Evolutionary conservation across 2,113 vertebrate species (phyloP), one percentile per base, ranked within the genome.

Genomic region (Patagioenas fasciata): DNA sequence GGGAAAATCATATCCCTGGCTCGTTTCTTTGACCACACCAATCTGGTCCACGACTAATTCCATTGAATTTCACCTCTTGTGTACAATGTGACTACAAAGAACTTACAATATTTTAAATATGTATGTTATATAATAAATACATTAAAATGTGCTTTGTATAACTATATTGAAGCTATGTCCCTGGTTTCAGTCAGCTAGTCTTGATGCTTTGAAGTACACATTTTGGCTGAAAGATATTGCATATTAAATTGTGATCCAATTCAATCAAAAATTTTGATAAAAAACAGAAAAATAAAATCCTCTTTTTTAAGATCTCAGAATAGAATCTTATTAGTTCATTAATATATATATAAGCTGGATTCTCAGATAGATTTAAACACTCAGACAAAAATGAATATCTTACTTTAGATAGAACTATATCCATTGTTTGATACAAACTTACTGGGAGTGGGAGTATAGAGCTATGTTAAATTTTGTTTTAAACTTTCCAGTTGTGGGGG

Each of bases 341-440:
- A 15, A 77, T 67, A 64, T 36, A 18, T 24, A 24, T 42, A 31
- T 24, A 40, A 79, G 2, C 7, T 51, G 32, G 5, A 6, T 65
- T 7, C 28, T 75, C 19, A 36, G 9, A n/a, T 12, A 61, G 13
- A 56, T 83, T 72, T 84, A 34, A 70, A 51, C 80, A 28, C 21
- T 54, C 10, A 48, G 13, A 31, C 1, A 72, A 80, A 81, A 88
- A 56, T 3, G 0, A 53, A 5, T 42, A 61, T 51, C 88, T 91
- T 13, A 25, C 75, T 77, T 60, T 54, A 56, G 19, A 13, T n/a
- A 51, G 42, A 83, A 34, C 15, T 58, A 57, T n/a, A 17, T 29
- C 0, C 0, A 0, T 56, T 67, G 17, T 29, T 72, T 0, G 0
- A 23, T 34, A 51, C 6, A 85, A 62, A 15, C 9, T n/a, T 67